phyloP scores from a whole-genome alignment of 2,797 vertebrate species.

The Platyrinchus mystaceus region DNA sequence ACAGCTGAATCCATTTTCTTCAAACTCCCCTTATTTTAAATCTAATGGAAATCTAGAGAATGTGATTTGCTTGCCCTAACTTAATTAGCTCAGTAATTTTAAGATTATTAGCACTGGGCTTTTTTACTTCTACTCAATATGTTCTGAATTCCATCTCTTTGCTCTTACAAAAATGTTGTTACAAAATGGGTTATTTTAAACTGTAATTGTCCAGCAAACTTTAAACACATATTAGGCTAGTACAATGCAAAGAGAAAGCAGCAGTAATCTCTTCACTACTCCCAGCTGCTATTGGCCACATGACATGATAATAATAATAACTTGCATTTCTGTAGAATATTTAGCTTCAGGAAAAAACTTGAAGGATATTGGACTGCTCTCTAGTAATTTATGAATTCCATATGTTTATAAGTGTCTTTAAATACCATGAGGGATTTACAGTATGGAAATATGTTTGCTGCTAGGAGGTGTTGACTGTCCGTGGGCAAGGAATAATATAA shows the following conservation, averaged over 20 bases:
- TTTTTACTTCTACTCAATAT: slow-evolving; percentile 50
- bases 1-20: slow-evolving; percentile 63
- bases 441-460: slow-evolving; percentile 42
- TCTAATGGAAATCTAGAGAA: slow-evolving; percentile 35
- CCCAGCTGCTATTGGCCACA: slow-evolving; percentile 35
- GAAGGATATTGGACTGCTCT: slow-evolving; percentile 41
- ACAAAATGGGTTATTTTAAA: slow-evolving; percentile 33
- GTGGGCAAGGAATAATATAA: slow-evolving; percentile 4
- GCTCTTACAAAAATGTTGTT: slow-evolving; percentile 11
- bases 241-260: slow-evolving; percentile 23
- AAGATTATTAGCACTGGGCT: slow-evolving; percentile 12
- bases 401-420: slow-evolving; percentile 60
- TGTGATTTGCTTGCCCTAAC: slow-evolving; percentile 45
- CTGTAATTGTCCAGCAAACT: slow-evolving; percentile 2
- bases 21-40: slow-evolving; percentile 39
- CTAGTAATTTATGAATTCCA: slow-evolving; percentile 56
- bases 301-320: slow-evolving; percentile 56
- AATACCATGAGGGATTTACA: slow-evolving; percentile 43
- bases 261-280: slow-evolving; percentile 41
- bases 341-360: slow-evolving; percentile 38
- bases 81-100: slow-evolving; percentile 49
- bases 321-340: slow-evolving; percentile 47
- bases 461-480: slow-evolving; percentile 47
- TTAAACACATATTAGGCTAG: slow-evolving; percentile 11
- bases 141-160: slow-evolving; percentile 37